Conservation (phyloP, 2,797 vertebrate genomes). For the Dendrocincla tyrannina region DNA sequence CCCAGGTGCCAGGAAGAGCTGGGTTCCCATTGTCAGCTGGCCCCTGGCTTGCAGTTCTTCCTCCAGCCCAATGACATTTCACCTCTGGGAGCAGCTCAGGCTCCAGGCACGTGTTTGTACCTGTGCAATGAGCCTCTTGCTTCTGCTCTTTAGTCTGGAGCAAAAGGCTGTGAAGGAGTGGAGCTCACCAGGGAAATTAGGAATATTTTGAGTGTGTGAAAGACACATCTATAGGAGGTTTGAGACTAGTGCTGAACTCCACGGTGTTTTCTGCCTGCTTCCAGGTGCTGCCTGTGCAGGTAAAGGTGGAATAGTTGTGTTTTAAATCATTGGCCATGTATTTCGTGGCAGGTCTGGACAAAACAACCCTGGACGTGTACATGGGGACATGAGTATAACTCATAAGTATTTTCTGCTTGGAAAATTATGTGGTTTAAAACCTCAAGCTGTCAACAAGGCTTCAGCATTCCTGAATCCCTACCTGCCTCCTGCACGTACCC, state of each 20-base stretch:
- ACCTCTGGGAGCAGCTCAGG: neutral
- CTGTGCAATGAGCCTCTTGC: neutral
- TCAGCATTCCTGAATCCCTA: neutral
- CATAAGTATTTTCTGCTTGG: neutral
- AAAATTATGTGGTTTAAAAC: neutral
- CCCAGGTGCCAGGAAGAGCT: neutral
- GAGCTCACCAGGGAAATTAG: neutral
- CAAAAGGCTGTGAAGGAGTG: neutral
- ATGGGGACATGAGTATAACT: neutral
- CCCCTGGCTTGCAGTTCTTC: neutral
- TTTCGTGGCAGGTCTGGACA: neutral
- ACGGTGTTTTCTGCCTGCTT: neutral
- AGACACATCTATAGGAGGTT: neutral
- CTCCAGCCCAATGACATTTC: neutral
- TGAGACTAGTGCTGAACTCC: neutral
- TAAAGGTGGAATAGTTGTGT: neutral
- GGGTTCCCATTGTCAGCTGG: neutral
- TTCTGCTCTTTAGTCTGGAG: neutral
- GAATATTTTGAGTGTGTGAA: neutral
- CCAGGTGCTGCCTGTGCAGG: neutral
- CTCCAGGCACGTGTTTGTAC: neutral
- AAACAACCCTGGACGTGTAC: neutral
- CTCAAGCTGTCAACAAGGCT: neutral
- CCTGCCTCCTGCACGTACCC: neutral
- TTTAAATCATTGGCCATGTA: neutral